phyloP scores from a whole-genome alignment of 2,797 vertebrate genomes.

The Parotocinclus haroldoi region DNA sequence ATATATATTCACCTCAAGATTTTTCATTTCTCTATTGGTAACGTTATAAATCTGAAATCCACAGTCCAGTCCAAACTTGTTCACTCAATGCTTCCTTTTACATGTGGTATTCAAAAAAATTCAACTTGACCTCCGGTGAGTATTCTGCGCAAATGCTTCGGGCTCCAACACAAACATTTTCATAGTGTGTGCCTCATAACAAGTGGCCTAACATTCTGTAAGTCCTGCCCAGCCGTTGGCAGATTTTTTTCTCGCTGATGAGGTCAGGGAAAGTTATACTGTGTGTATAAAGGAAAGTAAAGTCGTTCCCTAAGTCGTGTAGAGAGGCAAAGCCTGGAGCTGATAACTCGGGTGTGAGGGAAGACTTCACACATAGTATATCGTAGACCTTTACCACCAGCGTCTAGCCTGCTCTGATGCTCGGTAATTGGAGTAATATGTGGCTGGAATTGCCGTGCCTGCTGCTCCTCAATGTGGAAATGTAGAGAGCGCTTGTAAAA shows the following conservation, averaged over 20 bases:
- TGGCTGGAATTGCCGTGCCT: slow-evolving; percentile 40
- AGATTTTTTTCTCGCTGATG: slow-evolving; percentile 11
- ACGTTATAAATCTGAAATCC: slow-evolving; percentile 5
- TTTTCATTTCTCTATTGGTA: slow-evolving; percentile 3
- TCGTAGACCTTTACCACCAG: not conserved
- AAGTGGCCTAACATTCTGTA: slow-evolving; percentile 29
- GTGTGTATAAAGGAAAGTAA: not conserved
- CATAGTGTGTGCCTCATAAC: slow-evolving; percentile 24
- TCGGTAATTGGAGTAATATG: slow-evolving; percentile 7
- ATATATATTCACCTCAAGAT: not conserved
- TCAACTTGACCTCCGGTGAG: slow-evolving; percentile 13
- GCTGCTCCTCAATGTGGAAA: slow-evolving; percentile 49
- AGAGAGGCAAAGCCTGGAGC: not conserved
- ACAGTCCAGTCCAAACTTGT: slow-evolving; percentile 1
- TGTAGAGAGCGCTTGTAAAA: slow-evolving; percentile 53
- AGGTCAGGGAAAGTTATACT: slow-evolving; percentile 29
- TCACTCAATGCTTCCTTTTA: slow-evolving; percentile 34
- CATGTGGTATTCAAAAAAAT: slow-evolving; percentile 5
- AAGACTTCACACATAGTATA: not conserved
- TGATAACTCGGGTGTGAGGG: not conserved
- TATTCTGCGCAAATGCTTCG: slow-evolving; percentile 24
- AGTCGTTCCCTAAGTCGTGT: not conserved
- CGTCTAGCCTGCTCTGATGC: not conserved
- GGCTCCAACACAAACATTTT: slow-evolving; percentile 37
- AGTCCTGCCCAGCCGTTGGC: not conserved